phyloP scores from a whole-genome alignment of 2,113 vertebrate species.

The Martes martes region DNA sequence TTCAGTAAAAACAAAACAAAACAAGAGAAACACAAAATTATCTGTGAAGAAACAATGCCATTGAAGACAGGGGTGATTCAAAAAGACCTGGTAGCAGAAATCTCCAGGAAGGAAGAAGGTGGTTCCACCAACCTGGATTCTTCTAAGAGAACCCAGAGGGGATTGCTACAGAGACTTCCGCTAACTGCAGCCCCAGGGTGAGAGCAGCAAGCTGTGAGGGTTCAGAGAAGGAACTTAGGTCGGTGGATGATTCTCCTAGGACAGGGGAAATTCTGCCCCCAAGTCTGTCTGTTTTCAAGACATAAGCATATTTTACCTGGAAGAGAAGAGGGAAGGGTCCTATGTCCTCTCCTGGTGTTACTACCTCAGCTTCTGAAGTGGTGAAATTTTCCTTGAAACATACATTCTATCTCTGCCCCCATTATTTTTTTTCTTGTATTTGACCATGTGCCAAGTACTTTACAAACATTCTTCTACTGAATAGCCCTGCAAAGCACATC shows the following conservation, averaged over 20 bases:
- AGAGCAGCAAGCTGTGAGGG: not conserved
- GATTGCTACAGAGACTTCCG: not conserved
- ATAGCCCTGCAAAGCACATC: not conserved
- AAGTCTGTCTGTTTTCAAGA: not conserved
- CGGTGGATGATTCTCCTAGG: not conserved
- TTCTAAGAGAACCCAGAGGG: not conserved
- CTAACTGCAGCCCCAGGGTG: not conserved
- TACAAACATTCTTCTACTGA: not conserved
- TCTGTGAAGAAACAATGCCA: not conserved
- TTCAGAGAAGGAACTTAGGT: not conserved
- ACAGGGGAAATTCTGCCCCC: too few species aligned
- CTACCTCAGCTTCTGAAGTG: not conserved
- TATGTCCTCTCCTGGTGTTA: not conserved
- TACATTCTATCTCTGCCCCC: not conserved
- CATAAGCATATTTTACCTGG: not conserved
- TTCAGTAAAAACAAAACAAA: not conserved
- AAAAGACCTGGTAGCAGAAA: not conserved
- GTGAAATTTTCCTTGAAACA: not conserved
- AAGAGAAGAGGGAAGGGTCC: not conserved
- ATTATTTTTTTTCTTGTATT: not conserved
- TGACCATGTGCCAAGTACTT: not conserved
- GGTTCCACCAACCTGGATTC: not conserved
- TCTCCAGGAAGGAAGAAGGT: not conserved
- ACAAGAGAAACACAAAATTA: not conserved
- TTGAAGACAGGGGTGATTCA: not conserved